phyloP scores from a whole-genome alignment of 2,888 invertebrate species.

The Cyrtodaria siliqua region DNA sequence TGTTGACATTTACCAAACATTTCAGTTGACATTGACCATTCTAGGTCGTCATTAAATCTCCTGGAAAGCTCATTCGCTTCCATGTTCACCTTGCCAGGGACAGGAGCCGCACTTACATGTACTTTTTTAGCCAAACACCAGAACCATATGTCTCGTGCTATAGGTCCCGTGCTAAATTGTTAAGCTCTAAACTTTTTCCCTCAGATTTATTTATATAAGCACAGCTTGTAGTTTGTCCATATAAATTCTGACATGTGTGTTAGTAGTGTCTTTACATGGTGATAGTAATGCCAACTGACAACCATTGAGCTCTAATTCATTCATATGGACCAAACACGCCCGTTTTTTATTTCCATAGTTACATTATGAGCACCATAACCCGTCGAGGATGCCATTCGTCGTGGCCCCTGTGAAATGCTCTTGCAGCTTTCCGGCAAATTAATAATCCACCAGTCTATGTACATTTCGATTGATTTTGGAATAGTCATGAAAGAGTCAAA shows the following conservation, averaged over 20 bases:
- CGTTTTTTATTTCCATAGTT: too few relatives aligned
- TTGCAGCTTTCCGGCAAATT: too few relatives aligned
- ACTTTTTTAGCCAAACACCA: slow-evolving; percentile 32
- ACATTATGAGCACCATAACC: too few relatives aligned
- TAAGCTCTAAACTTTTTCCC: slow-evolving; percentile 25
- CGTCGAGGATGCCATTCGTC: too few relatives aligned
- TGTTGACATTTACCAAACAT: slow-evolving; percentile 12
- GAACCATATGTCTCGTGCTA: slow-evolving; percentile 23
- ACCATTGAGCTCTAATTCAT: slow-evolving; percentile 38
- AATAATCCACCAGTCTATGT: too few relatives aligned
- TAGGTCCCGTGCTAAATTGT: too few relatives aligned
- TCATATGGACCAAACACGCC: slow-evolving; percentile 27
- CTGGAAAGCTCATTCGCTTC: slow-evolving; percentile 45
- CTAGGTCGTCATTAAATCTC: too few relatives aligned
- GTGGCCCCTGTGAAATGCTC: too few relatives aligned
- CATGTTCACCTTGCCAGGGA: slow-evolving; percentile 30
- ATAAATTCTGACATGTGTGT: slow-evolving; percentile 21
- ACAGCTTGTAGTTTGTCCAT: slow-evolving; percentile 42
- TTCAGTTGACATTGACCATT: slow-evolving; percentile 34
- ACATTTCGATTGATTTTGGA: too few relatives aligned
- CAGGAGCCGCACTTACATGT: slow-evolving; percentile 32
- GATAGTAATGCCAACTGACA: slow-evolving; percentile 12
- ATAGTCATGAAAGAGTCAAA: too few relatives aligned
- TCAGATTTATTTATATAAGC: slow-evolving; percentile 43
- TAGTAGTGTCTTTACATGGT: too few relatives aligned